Evolutionary conservation across 2,888 invertebrate genomes (phyloP).

Genomic region (Hemicrepidius hirtus): DNA sequence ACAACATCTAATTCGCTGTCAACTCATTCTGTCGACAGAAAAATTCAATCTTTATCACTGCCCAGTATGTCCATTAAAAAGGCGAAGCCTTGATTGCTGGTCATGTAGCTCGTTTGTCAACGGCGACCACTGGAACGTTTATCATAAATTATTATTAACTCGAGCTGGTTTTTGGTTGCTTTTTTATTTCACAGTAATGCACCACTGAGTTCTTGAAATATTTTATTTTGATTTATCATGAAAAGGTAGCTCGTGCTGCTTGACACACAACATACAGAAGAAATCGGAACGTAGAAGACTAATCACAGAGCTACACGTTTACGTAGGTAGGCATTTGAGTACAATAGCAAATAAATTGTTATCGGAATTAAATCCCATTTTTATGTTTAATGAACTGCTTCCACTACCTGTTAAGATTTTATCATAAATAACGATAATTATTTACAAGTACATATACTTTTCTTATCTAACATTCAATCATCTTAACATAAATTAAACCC

Average conservation of each 20-base stretch:
- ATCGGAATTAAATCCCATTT: no score
- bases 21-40: slow-evolving; percentile 11
- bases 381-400: no score
- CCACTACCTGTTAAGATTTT: no score
- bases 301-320: neutral
- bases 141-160: slow-evolving; percentile 30
- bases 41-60: slow-evolving; percentile 24
- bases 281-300: neutral
- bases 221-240: slow-evolving; percentile 20
- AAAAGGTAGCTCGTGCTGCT: slow-evolving; percentile 16
- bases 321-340: slow-evolving; percentile 12
- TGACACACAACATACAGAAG: slow-evolving; percentile 5
- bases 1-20: slow-evolving; percentile 16
- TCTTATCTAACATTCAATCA: no score
- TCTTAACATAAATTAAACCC: no score
- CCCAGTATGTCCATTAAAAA: slow-evolving; percentile 21
- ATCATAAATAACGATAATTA: no score
- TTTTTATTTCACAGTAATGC: slow-evolving; percentile 25
- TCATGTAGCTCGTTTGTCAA: slow-evolving; percentile 24
- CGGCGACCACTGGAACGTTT: slow-evolving; percentile 20
- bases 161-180: neutral
- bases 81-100: slow-evolving; percentile 27
- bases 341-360: slow-evolving; percentile 14
- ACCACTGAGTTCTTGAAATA: slow-evolving; percentile 11
- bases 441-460: no score